Evolutionary conservation across 2,888 invertebrate genomes (phyloP).

Genomic region (Cremastobaeus sp.): DNA sequence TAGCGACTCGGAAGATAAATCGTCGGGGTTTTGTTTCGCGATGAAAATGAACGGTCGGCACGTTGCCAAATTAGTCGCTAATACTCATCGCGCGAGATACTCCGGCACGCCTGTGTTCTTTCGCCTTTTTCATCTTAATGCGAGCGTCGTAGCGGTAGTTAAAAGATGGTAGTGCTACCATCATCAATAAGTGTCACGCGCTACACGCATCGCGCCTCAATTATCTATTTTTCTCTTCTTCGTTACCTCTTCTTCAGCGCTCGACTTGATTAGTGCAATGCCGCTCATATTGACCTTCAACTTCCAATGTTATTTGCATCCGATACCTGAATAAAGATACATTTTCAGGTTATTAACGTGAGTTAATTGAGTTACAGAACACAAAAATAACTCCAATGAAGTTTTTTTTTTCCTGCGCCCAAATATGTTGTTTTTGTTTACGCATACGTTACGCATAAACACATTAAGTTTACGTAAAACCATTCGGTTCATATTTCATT

Average conservation of each 20-base stretch:
- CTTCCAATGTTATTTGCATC: slow-evolving; percentile 29
- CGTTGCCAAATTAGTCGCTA: slow-evolving; percentile 77
- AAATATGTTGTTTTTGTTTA: slow-evolving; percentile 26
- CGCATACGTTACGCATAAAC: slow-evolving; percentile 30
- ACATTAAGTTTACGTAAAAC: slow-evolving; percentile 53
- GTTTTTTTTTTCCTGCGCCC: too few species aligned
- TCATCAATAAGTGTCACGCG: slow-evolving; percentile 77
- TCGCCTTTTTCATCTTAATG: slow-evolving; percentile 60
- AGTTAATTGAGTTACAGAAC: too few species aligned
- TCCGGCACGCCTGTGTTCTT: slow-evolving; percentile 60
- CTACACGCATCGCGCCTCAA: slow-evolving; percentile 75
- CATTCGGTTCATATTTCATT: slow-evolving; percentile 36
- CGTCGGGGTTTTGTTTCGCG: slow-evolving; percentile 72
- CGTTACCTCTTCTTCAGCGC: slow-evolving; percentile 14
- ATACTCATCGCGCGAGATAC: slow-evolving; percentile 65
- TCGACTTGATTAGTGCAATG: slow-evolving; percentile 38
- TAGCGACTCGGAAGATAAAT: slow-evolving; percentile 53
- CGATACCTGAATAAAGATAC: slow-evolving; percentile 18
- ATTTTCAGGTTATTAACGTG: slow-evolving; percentile 14
- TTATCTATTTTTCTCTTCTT: slow-evolving; percentile 70
- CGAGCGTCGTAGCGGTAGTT: slow-evolving; percentile 68
- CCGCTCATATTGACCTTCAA: slow-evolving; percentile 22
- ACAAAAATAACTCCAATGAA: too few species aligned
- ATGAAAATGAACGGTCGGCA: slow-evolving; percentile 77
- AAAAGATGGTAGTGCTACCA: slow-evolving; percentile 74